Evolutionary conservation across 2,113 vertebrate genomes (phyloP).

Genomic region (Chaetorhynchus papuensis): DNA sequence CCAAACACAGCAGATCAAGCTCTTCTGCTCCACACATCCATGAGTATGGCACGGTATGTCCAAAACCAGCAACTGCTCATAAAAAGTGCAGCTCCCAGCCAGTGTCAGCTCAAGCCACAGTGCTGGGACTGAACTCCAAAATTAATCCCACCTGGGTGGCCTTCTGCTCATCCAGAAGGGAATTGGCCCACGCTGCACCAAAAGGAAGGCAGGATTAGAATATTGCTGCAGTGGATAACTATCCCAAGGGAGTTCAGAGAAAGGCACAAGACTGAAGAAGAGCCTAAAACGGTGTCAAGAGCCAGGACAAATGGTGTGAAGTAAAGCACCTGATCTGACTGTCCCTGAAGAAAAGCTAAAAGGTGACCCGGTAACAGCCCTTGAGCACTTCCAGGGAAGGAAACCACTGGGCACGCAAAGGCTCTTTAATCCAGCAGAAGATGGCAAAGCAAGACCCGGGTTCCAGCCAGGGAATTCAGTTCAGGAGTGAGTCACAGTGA

Average conservation of each 20-base stretch:
- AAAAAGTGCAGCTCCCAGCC: background rate
- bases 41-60: background rate
- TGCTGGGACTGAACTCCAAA: background rate
- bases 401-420: background rate
- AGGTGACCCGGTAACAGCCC: background rate
- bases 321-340: background rate
- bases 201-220: background rate
- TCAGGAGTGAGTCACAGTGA: background rate
- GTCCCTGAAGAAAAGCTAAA: background rate
- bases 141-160: background rate
- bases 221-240: background rate
- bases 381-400: background rate
- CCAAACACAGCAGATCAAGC: background rate
- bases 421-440: background rate
- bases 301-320: background rate
- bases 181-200: fast-evolving
- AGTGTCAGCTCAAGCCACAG: background rate
- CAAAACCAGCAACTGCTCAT: background rate
- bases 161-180: background rate
- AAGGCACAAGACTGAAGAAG: background rate
- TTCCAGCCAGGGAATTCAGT: background rate
- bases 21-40: background rate
- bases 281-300: background rate
- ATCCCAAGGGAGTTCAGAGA: background rate
- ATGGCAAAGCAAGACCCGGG: background rate